Evolutionary conservation across 1,140 invertebrate genomes (phyloP), one percentile per base, ranked within the genome.

Genomic region (Maconellicoccus hirsutus): DNA sequence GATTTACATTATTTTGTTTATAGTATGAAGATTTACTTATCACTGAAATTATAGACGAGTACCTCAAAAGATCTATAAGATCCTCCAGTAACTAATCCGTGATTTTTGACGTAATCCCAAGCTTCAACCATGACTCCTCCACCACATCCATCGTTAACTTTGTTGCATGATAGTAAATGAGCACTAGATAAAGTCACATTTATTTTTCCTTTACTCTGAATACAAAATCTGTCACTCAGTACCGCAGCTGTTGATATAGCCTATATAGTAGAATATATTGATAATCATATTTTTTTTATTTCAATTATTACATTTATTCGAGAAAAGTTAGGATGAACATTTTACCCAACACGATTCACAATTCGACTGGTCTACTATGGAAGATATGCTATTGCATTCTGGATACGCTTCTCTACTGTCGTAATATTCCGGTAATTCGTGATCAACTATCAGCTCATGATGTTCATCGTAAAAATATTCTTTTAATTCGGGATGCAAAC

Each of bases 361-460:
- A 10, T 82, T 82, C 4, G 84, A 88, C 79, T 92, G 90, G 82
- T 92, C 89, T 71, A 89, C 80, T 21, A 92, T 86, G 77, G 91
- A 88, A 52, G 81, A 80, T 74, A 92, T 85, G 0, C 90, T 90
- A 0, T 89, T 86, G 76, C 93, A 96, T 74, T 91, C 77, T 0
- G 90, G 85, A 92, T 92, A 96, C 72, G 91, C 81, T 71, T 83
- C 79, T 42, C 92, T 81, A 0, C 91, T 78, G 79, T 95, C 92
- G 78, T 95, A 96, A 73, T 84, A 81, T n/a, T 86, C 84, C 0
- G 92, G 92, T 12, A 93, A 29, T 33, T 33, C 4, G 4, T 33
- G 29, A 8, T 52, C 42, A 16, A 3, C 6, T 7, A 7, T 38
- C 14, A 14, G 42, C 6, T 52, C 12, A 16, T 52, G 42, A 52